Percentiles rank a stretch among this genome's conserved stretches.
These are phyloP conservation scores for Rhagonycha lutea DNA, from an alignment of 2,888 invertebrate genomes.

Conservation along the genomic window DNA sequence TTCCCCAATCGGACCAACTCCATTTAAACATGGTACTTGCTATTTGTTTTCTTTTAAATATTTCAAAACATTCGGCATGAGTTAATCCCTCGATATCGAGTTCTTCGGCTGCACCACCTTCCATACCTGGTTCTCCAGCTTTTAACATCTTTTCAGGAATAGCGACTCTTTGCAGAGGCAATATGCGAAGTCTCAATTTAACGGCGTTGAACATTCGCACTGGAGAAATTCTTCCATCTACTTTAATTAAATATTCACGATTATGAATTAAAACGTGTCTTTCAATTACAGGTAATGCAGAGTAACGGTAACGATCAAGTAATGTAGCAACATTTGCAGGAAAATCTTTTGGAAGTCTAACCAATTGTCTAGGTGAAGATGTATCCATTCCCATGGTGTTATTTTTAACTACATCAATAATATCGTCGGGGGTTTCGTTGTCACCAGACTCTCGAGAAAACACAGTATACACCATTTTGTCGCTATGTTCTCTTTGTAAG, in stretches of 20 bases:
- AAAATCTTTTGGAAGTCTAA: slow-evolving; percentile 58
- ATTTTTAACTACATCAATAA: slow-evolving; percentile 36
- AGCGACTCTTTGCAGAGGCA: slow-evolving; percentile 49
- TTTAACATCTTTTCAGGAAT: slow-evolving; percentile 46
- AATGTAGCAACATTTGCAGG: slow-evolving; percentile 55
- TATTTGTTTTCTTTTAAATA: slow-evolving; percentile 42
- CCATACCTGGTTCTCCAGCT: slow-evolving; percentile 23
- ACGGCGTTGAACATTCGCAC: slow-evolving; percentile 59
- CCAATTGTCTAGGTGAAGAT: slow-evolving; percentile 54
- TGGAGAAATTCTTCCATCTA: slow-evolving; percentile 61
- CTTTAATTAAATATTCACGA: slow-evolving; percentile 60
- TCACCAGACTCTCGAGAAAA: slow-evolving; percentile 46
- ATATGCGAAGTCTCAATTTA: slow-evolving; percentile 52
- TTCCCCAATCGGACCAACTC: slow-evolving; percentile 63
- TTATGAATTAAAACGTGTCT: slow-evolving; percentile 59
- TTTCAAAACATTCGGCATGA: slow-evolving; percentile 48
- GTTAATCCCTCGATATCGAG: slow-evolving; percentile 35
- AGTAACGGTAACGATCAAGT: slow-evolving; percentile 58
- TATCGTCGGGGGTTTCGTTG: slow-evolving; percentile 43
- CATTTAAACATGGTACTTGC: slow-evolving; percentile 51
- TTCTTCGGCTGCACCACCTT: slow-evolving; percentile 37
- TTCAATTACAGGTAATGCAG: slow-evolving; percentile 57
- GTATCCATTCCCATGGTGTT: slow-evolving; percentile 29
- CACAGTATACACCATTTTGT: slow-evolving; percentile 53
- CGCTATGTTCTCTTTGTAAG: slow-evolving; percentile 36